Conservation (phyloP, 2,888 invertebrate species). For the Buathra laborator region DNA sequence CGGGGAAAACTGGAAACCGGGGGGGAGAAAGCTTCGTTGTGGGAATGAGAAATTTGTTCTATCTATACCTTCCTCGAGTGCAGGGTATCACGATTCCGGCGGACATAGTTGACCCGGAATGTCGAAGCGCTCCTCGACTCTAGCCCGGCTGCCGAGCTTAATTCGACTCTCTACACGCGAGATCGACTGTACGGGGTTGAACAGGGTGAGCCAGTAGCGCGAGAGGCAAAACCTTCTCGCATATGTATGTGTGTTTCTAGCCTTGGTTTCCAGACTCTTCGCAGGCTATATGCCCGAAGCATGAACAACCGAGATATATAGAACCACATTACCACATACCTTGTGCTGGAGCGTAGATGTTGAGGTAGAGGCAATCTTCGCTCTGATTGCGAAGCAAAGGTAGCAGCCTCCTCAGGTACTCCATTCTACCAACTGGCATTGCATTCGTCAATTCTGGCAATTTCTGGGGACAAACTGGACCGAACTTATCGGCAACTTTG, state of each 20-base stretch:
- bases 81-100: constrained; percentile 56
- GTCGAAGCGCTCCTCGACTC: constrained; percentile 61
- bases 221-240: constrained; percentile 48
- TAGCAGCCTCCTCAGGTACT: constrained; percentile 94
- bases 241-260: constrained; percentile 23
- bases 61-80: constrained; percentile 25
- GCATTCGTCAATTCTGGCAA: constrained; percentile 94
- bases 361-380: constrained; percentile 98
- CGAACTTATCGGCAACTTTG: constrained; percentile 94
- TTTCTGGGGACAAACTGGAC: constrained; percentile 97
- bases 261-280: constrained; percentile 3
- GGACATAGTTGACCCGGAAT: constrained; percentile 67
- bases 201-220: constrained; percentile 16
- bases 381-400: constrained; percentile 96
- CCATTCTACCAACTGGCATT: constrained; percentile 95
- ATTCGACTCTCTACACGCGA: constrained; percentile 56
- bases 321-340: constrained; percentile 88
- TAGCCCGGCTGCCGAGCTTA: constrained; percentile 53
- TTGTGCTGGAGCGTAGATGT: constrained; percentile 98
- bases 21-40: constrained; percentile 17
- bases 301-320: background rate
- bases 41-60: constrained; percentile 51
- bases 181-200: constrained; percentile 23
- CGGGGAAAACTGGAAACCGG: background rate
- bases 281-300: background rate